Base-by-base conservation (phyloP, 2,113 vertebrate genomes). In the Plotosus lineatus region DNA sequence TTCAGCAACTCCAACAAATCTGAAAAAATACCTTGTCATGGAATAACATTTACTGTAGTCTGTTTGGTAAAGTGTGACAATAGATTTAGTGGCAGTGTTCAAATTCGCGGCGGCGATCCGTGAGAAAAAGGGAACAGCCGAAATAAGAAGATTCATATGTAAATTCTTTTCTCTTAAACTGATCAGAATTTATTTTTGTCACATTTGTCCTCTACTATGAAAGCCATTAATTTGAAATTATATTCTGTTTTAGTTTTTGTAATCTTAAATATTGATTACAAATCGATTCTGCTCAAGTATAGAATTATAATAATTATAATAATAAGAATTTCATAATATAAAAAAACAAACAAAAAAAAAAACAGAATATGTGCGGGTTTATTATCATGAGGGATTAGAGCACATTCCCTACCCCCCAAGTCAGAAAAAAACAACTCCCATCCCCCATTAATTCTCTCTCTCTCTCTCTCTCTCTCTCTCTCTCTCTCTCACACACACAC, bases 351-450 rank as follows among this genome's bases (percentile, higher is more conserved):
- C n/a, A n/a, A n/a, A n/a, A n/a, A n/a, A n/a, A n/a, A n/a, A n/a
- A n/a, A n/a, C n/a, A n/a, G n/a, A n/a, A n/a, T n/a, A n/a, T 73
- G 71, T 51, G 28, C 53, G 58, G 80, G 21, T 81, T 83, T 72
- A 83, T 79, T 82, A 69, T 83, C 40, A 31, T 42, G 58, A 74
- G 69, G 66, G 36, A 31, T 71, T 53, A 69, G 36, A 75, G 38
- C 74, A 56, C 56, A 65, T 40, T 60, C 79, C 85, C 85, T 14
- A 65, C 82, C 82, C 85, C 82, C 82, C 75, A 82, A 51, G 19
- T 58, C 68, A 33, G 48, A 83, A 78, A 79, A 68, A 82, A 33
- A 48, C 53, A 82, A 65, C 21, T 33, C 75, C 85, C 82, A 73
- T 72, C 81, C 75, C 81, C 81, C 83, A 75, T 12, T 44, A 82